Conservation (phyloP, 2,113 vertebrate genomes). For the Daboia siamensis region DNA sequence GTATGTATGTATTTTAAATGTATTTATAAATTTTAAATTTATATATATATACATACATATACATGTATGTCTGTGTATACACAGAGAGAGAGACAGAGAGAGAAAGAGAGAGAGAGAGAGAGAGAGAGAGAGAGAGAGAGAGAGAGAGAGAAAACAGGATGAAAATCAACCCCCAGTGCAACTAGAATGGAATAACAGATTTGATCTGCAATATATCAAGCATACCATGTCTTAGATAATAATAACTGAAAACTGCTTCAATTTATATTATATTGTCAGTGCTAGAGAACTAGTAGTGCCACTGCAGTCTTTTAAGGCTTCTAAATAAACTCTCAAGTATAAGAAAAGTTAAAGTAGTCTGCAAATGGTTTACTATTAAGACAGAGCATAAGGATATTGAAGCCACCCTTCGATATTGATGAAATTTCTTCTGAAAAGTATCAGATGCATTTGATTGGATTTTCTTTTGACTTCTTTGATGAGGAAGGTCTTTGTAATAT, state of each 20-base stretch:
- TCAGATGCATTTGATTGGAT: neutral
- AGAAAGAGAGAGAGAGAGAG: no score
- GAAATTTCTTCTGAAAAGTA: neutral
- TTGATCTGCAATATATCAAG: neutral
- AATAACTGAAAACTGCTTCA: neutral
- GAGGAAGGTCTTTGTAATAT: neutral
- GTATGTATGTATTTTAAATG: neutral
- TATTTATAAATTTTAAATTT: neutral
- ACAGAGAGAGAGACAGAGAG: no score
- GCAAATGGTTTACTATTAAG: constrained; percentile 9
- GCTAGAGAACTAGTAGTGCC: no score
- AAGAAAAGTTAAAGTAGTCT: neutral
- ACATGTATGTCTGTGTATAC: no score
- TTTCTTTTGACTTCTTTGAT: constrained; percentile 13
- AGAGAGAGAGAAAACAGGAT: neutral
- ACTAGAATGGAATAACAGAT: neutral
- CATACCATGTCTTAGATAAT: neutral
- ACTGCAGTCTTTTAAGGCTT: neutral
- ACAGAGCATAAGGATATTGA: neutral
- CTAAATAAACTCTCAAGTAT: neutral
- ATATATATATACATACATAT: no score
- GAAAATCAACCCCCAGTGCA: neutral
- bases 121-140: no score
- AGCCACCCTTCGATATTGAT: neutral
- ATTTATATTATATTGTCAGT: neutral